Conservation (phyloP, 2,113 vertebrate species). For the Clarias magur region DNA sequence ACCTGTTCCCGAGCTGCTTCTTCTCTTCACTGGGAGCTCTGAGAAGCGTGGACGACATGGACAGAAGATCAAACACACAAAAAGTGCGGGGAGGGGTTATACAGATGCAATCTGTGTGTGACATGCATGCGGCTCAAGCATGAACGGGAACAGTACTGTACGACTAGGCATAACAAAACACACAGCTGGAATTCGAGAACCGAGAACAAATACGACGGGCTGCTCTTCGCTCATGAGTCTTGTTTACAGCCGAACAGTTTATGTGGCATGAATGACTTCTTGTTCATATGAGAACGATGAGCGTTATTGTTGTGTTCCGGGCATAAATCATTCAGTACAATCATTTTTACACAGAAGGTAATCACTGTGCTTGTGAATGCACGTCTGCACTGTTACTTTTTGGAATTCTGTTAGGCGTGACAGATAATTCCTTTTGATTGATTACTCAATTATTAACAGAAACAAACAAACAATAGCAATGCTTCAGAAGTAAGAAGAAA, state of each 20-base stretch:
- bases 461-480: no score
- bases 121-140: constrained; percentile 41
- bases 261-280: background rate
- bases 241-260: background rate
- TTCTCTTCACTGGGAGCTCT: constrained; percentile 73
- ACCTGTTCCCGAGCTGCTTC: constrained; percentile 69
- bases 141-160: constrained; percentile 28
- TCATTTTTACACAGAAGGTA: no score
- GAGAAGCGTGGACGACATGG: constrained; percentile 49
- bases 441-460: no score
- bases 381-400: background rate
- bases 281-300: background rate
- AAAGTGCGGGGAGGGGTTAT: constrained; percentile 33
- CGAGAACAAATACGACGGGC: background rate
- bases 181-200: background rate
- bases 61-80: constrained; percentile 51
- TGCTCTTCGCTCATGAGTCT: background rate
- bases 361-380: background rate
- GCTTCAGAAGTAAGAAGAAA: no score
- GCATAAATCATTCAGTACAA: background rate
- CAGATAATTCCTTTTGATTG: no score
- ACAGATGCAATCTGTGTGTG: background rate
- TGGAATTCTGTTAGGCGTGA: no score
- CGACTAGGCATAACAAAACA: constrained; percentile 22
- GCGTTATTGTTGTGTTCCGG: background rate